Evolutionary conservation across 2,888 invertebrate genomes (phyloP), one percentile per base, ranked within the genome.

Genomic region (Dione juno): DNA sequence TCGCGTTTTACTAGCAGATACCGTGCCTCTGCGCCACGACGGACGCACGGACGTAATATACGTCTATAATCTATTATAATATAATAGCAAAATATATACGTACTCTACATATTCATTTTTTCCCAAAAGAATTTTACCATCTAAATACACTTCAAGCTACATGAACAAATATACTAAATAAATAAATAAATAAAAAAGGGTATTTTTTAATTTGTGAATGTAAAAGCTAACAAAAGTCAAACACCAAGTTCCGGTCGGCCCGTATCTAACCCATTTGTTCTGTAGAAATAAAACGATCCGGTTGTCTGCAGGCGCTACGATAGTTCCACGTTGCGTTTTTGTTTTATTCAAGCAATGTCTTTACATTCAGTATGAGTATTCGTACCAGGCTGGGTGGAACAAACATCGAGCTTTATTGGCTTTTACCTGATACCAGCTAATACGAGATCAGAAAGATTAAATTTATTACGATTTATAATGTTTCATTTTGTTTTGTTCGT

Each of bases 231-330:
- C 59, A 43, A 21, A 61, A 61, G 21, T 61, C 11, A 61, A 59
- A 43, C 1, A 3, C 0, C 10, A 61, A 59, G 41, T 67, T 67
- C 50, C 67, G 50, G 14, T 67, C 50, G 52, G 52, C 67, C 67
- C 67, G 58, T 67, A 61, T 67, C 66, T 61, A 59, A 14, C 40
- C 19, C 61, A 61, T 67, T 67, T 67, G 67, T 61, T 67, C 43
- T 13, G 67, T 43, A 28, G 41, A 61, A 67, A 61, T 52, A 67
- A 67, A 67, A 67, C n/a, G 41, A 43, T 1, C 52, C 41, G 50
- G 50, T 11, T 59, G 67, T 67, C 67, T 67, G 67, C 67, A 48
- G 66, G 57, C 35, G 28, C 14, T 11, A 13, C 19, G 45, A 50
- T 59, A 67, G 52, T 37, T 57, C 11, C 59, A 52, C 35, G 59